Evolutionary conservation across 2,888 invertebrate species (phyloP), one percentile per base, ranked within the genome.

Genomic region (Leuctra nigra): DNA sequence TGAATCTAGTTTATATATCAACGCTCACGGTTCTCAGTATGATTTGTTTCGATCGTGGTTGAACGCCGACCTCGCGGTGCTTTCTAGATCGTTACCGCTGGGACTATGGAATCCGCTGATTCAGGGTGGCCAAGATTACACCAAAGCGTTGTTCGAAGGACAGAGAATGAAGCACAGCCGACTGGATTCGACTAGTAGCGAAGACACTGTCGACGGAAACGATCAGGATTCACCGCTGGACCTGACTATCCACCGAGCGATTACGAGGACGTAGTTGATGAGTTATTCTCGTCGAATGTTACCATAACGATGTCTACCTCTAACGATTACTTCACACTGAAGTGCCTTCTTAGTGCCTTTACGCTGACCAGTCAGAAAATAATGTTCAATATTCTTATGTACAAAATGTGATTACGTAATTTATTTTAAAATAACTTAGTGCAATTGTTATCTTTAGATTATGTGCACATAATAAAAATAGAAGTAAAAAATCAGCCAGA

Each of bases 211-310:
- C 2, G 44, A 44, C 20, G 44, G n/a, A 4, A 25, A 53, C 2
- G 72, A 72, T 57, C 73, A 75, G 61, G 73, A 74, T 60, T 63
- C 71, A 53, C 74, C 74, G 6, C 63, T 74, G 52, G 74, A 74
- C 59, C 65, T 74, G 64, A 76, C 68, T 58, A 67, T 71, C 65
- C 74, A 70, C 57, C 39, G 39, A 23, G 38, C 54, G 29, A 48
- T 57, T 25, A 52, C 50, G 20, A 4, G 50, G 6, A 50, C 50
- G 22, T 50, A 33, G 13, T 14, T n/a, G n/a, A n/a, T n/a, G n/a
- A n/a, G n/a, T n/a, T n/a, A n/a, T n/a, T n/a, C n/a, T n/a, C n/a
- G n/a, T n/a, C n/a, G n/a, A n/a, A n/a, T n/a, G n/a, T n/a, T n/a
- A n/a, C n/a, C n/a, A n/a, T n/a, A n/a, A n/a, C n/a, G n/a, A n/a